Conservation (phyloP, 2,113 vertebrate genomes). For the Ceuthmochares aereus region DNA sequence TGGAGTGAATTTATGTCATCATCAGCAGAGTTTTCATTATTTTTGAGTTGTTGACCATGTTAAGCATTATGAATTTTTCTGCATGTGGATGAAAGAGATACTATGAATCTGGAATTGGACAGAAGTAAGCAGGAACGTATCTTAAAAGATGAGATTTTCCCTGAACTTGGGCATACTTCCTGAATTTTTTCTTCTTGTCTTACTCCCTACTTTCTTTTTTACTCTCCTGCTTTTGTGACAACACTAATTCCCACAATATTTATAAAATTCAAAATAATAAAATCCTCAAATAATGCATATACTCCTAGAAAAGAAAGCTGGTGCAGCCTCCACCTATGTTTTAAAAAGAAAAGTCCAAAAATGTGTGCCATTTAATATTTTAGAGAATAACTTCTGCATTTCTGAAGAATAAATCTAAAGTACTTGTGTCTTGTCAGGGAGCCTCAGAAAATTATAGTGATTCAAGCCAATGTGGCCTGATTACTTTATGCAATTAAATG, state of each 20-base stretch:
- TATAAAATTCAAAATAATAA: not conserved
- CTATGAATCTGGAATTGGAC: not conserved
- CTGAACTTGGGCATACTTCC: not conserved
- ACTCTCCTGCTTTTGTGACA: not conserved
- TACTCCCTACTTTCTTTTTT: not conserved
- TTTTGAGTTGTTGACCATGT: not conserved
- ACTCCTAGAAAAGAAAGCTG: not conserved
- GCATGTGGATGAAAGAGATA: not conserved
- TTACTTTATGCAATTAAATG: not conserved
- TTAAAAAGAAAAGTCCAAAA: not conserved
- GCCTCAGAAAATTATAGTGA: not conserved
- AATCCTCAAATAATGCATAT: not conserved
- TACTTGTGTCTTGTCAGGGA: not conserved
- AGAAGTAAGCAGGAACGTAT: not conserved
- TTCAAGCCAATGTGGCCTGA: not conserved
- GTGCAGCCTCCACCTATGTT: not conserved
- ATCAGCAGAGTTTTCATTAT: not conserved
- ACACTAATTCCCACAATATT: not conserved
- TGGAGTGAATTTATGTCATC: not conserved
- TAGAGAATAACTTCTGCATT: not conserved
- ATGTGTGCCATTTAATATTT: not conserved
- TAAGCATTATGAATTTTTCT: not conserved
- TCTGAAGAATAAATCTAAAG: not conserved
- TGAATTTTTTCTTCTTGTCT: not conserved
- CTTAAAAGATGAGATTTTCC: not conserved